Evolutionary conservation across 1,140 invertebrate genomes (phyloP).

Genomic region (Neodiprion virginianus): DNA sequence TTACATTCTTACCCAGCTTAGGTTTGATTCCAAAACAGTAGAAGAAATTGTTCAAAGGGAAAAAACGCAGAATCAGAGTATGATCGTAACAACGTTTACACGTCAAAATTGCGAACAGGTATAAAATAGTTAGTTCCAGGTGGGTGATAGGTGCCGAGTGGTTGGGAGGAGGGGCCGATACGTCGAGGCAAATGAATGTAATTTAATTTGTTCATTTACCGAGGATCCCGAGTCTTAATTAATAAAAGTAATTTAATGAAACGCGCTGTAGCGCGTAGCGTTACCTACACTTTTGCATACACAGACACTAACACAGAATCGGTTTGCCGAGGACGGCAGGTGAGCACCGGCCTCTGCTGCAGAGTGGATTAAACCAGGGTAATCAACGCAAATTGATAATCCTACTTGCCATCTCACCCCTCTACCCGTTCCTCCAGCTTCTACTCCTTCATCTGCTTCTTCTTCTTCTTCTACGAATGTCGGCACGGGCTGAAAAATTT

Average conservation of each 20-base stretch:
- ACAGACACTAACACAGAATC: neutral
- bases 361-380: constrained; percentile 56
- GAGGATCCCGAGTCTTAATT: constrained; percentile 42
- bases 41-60: constrained; percentile 10
- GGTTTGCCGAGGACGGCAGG: constrained; percentile 40
- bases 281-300: constrained; percentile 2
- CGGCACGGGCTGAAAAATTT: too few relatives aligned
- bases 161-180: constrained; percentile 11
- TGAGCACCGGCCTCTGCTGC: constrained; percentile 49
- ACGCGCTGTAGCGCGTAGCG: constrained; percentile 27
- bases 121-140: neutral
- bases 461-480: too few relatives aligned
- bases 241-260: constrained; percentile 56
- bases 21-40: constrained; percentile 18
- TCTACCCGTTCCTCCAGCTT: neutral
- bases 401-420: constrained; percentile 40
- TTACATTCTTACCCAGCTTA: neutral
- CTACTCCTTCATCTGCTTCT: too few relatives aligned
- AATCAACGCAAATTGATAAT: constrained; percentile 60
- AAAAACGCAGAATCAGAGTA: neutral
- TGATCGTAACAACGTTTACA: neutral
- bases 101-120: neutral
- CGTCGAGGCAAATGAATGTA: constrained; percentile 38
- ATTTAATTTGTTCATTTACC: constrained; percentile 51
- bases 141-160: too few relatives aligned